These are phyloP conservation scores for Mycalesis mineus DNA, from an alignment of 2,888 invertebrate genomes.

Conservation along the genomic window DNA sequence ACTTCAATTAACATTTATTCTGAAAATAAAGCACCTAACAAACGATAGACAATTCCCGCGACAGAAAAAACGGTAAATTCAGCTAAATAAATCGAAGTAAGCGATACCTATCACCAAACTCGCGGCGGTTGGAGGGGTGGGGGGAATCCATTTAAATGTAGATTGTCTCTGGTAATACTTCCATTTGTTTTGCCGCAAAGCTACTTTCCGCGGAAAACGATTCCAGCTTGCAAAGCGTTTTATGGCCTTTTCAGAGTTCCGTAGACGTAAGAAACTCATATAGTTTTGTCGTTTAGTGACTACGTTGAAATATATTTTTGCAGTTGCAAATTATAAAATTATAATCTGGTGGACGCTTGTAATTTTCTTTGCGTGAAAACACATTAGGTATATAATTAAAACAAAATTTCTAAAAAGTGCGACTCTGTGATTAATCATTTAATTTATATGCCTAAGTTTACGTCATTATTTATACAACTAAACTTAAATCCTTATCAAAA, in stretches of 20 bases:
- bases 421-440: too few relatives aligned
- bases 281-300: too few relatives aligned
- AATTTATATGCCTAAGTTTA: too few relatives aligned
- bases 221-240: slow-evolving; percentile 54
- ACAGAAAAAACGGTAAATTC: slow-evolving; percentile 58
- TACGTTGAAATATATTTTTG: too few relatives aligned
- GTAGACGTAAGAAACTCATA: not conserved
- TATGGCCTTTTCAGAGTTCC: slow-evolving; percentile 39
- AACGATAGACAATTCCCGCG: slow-evolving; percentile 12
- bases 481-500: too few relatives aligned
- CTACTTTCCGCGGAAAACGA: slow-evolving; percentile 61
- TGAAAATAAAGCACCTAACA: not conserved
- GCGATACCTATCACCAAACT: slow-evolving; percentile 74
- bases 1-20: not conserved
- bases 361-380: too few relatives aligned
- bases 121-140: slow-evolving; percentile 73
- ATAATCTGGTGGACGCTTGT: too few relatives aligned
- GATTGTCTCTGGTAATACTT: slow-evolving; percentile 75
- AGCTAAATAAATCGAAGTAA: slow-evolving; percentile 66
- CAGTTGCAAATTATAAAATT: too few relatives aligned
- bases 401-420: too few relatives aligned
- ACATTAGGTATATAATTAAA: too few relatives aligned
- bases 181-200: slow-evolving; percentile 73
- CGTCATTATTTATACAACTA: too few relatives aligned
- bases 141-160: slow-evolving; percentile 77